Evolutionary conservation across 1,140 invertebrate species (phyloP), one percentile per base, ranked within the genome.

Genomic region (Sweltsa coloradensis): DNA sequence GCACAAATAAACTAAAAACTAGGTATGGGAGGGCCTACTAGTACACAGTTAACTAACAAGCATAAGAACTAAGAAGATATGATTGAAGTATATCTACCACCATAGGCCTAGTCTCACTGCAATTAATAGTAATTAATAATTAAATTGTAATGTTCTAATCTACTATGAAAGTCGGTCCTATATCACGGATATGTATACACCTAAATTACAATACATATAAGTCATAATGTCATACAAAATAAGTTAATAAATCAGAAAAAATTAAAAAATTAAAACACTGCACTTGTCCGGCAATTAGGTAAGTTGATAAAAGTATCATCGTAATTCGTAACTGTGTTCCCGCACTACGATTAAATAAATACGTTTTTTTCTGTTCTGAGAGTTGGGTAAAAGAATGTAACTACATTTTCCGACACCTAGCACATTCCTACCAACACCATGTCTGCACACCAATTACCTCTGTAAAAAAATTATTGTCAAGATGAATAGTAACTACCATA

Each of bases 391-490:
- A 40, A 40, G 24, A n/a, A 40, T 40, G 37, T 16, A 19, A 22
- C 13, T 40, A 13, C 22, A 21, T 13, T 40, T 19, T 40, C 37
- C 21, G 18, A 4, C 21, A 40, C 21, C 16, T 23, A 19, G 19
- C 21, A 19, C 37, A 19, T 19, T 23, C 37, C 37, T 6, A 3
- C 24, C 37, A 40, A 40, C 37, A 11, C 37, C 37, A 40, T 40
- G 37, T 9, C 42, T 44, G 19, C 23, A 14, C 42, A 23, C 23
- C 41, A 5, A 9, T 37, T 27, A n/a, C 16, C n/a, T n/a, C n/a
- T n/a, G n/a, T n/a, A n/a, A n/a, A n/a, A 44, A 44, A 44, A 44
- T 44, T 44, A 44, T 44, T 44, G 42, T 44, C 42, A 44, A 31
- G 27, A 29, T 44, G 24, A 19, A 29, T 25, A 44, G 34, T 44